Evolutionary conservation across 2,113 vertebrate species (phyloP), one percentile per base, ranked within the genome.

Genomic region (Nothobranchius furzeri): DNA sequence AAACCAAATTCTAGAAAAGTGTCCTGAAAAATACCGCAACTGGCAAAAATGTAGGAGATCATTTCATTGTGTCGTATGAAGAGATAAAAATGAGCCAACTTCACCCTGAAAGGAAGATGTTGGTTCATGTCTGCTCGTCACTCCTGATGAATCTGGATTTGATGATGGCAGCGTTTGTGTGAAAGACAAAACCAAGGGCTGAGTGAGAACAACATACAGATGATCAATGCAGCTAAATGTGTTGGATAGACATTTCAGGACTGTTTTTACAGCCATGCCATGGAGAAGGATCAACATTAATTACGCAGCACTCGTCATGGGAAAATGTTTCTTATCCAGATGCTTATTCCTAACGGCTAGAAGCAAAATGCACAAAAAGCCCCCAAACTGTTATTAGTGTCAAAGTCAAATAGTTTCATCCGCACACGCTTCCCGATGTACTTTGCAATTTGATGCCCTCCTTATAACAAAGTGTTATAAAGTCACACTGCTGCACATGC

Each of bases 181-280:
- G 2, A 55, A 20, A 56, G 37, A 61, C 10, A 12, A 50, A 73
- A 54, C 17, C 8, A 15, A 25, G 4, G 17, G 42, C 40, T 65
- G 35, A 25, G n/a, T 6, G 30, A 67, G 36, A 64, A 45, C 36
- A 54, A 53, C 9, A 45, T 51, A 43, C 40, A 9, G 8, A 40
- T 55, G 59, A 62, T 67, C 55, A 51, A 66, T 61, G 50, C 10
- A 58, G 62, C 48, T 12, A 25, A 49, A 53, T 69, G 64, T 59
- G 46, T 43, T 43, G 35, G 65, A 78, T 49, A 63, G 73, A 64
- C 12, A 73, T 69, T 74, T 68, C 12, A 60, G 64, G 60, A 42
- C 52, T 46, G 36, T 58, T 70, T 45, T 45, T 25, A 4, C 59
- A 69, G 64, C 11, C 67, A 45, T 56, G 45, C 24, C 43, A 20